Percentiles rank a stretch among this genome's conserved stretches.
phyloP scores from a whole-genome alignment of 2,888 invertebrate genomes.

The Drosophila meridionalis region DNA sequence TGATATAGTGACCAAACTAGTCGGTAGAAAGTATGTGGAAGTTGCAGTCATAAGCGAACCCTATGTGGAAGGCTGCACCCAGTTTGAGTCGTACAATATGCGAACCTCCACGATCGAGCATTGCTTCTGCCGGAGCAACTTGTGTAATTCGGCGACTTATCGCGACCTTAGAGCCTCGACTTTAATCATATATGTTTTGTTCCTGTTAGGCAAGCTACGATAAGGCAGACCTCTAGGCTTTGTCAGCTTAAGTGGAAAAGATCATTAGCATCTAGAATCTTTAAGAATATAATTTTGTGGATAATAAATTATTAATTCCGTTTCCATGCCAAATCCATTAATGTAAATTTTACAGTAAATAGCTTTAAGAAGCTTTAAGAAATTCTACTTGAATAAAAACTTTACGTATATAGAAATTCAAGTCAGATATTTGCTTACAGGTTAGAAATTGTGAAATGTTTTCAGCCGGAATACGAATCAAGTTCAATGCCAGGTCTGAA shows the following conservation, averaged over 20 bases:
- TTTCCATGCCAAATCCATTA: not conserved
- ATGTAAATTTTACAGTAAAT: conserved; percentile 27
- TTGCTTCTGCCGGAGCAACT: conserved; percentile 49
- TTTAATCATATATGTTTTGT: conserved; percentile 14
- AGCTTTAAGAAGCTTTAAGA: conserved; percentile 41
- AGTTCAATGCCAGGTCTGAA: conserved; percentile 56
- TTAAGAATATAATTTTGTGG: conserved; percentile 1
- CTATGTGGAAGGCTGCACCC: conserved; percentile 46
- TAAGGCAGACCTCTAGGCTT: conserved; percentile 6
- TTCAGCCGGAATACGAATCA: conserved; percentile 24
- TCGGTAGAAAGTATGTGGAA: fast-evolving
- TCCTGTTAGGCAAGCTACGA: conserved; percentile 26
- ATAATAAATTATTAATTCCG: conserved; percentile 1
- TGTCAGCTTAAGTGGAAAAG: conserved; percentile 33
- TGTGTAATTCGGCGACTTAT: conserved; percentile 48
- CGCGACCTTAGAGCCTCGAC: conserved; percentile 13
- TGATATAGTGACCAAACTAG: not conserved
- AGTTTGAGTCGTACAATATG: not conserved
- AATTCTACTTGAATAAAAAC: conserved; percentile 13
- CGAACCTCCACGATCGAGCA: not conserved
- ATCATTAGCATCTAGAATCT: conserved; percentile 7
- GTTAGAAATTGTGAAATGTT: conserved; percentile 52
- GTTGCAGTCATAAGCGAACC: conserved; percentile 14
- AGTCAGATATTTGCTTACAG: not conserved
- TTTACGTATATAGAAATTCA: not conserved